Conservation (phyloP, 2,113 vertebrate genomes). For the Myiopsitta monachus region DNA sequence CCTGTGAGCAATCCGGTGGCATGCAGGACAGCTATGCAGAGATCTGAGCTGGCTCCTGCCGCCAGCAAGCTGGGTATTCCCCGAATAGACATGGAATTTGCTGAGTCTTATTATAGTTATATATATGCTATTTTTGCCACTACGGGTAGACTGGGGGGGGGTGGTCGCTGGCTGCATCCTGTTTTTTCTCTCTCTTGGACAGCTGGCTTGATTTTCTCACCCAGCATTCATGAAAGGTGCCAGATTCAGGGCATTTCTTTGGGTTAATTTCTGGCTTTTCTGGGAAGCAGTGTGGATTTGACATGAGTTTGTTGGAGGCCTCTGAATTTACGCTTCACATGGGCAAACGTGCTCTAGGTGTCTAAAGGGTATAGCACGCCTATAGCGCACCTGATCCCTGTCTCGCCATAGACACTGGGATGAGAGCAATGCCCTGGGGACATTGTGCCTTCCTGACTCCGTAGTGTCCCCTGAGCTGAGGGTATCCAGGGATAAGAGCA, state of each 20-base stretch:
- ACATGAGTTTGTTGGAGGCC: background rate
- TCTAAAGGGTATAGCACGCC: accelerated
- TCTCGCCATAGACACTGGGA: background rate
- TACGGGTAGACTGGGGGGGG: background rate
- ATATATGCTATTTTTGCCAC: conserved; percentile 2
- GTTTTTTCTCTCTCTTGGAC: background rate
- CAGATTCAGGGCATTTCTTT: background rate
- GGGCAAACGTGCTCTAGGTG: background rate
- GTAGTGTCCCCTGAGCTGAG: background rate
- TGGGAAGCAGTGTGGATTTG: background rate
- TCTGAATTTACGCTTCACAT: background rate
- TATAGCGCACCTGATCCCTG: background rate
- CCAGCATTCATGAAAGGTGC: background rate
- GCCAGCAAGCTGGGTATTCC: conserved; percentile 36
- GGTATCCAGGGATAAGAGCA: background rate
- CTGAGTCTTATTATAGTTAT: conserved; percentile 46
- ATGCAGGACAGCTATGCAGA: background rate
- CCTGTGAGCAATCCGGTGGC: background rate
- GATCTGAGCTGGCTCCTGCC: background rate
- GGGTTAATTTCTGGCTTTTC: background rate
- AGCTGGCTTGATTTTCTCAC: conserved; percentile 31
- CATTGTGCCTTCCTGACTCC: background rate
- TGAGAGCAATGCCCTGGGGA: background rate
- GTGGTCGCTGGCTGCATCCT: background rate
- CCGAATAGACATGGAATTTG: conserved; percentile 22